phyloP scores from a whole-genome alignment of 2,113 vertebrate species.

The Apistogramma diplotaenia region DNA sequence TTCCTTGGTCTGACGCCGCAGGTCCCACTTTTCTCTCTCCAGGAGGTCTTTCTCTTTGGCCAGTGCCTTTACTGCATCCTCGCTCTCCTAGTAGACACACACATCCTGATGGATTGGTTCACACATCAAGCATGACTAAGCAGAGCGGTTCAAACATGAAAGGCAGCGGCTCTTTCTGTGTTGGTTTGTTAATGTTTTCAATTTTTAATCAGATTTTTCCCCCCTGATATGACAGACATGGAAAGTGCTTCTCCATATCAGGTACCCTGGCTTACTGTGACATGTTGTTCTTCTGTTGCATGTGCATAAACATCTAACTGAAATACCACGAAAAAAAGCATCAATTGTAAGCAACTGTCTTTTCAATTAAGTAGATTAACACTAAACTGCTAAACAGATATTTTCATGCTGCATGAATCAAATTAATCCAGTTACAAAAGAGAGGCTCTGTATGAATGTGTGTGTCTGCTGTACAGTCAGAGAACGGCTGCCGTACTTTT shows the following conservation, averaged over 20 bases:
- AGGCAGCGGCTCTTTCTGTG: background rate
- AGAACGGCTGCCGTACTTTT: slow-evolving; percentile 79
- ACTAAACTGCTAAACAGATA: background rate
- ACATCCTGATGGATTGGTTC: slow-evolving; percentile 53
- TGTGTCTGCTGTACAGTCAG: background rate
- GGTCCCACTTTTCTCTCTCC: slow-evolving; percentile 98
- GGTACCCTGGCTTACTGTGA: background rate
- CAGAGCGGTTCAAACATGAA: background rate
- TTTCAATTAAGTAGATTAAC: background rate
- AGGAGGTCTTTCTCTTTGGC: slow-evolving; percentile 95
- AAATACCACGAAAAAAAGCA: background rate
- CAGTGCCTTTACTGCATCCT: slow-evolving; percentile 93
- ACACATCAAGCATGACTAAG: background rate
- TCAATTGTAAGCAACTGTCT: background rate
- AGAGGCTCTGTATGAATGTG: background rate
- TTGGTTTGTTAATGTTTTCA: background rate
- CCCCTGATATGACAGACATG: background rate
- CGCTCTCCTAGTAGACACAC: slow-evolving; percentile 86
- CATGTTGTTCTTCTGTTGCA: background rate
- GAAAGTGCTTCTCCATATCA: background rate
- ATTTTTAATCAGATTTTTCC: background rate
- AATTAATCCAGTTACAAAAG: background rate
- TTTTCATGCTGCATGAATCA: background rate
- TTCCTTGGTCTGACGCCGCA: slow-evolving; percentile 94
- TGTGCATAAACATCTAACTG: background rate